Evolutionary conservation across 2,888 invertebrate species (phyloP), one percentile per base, ranked within the genome.

Genomic region (Dusona sp.): DNA sequence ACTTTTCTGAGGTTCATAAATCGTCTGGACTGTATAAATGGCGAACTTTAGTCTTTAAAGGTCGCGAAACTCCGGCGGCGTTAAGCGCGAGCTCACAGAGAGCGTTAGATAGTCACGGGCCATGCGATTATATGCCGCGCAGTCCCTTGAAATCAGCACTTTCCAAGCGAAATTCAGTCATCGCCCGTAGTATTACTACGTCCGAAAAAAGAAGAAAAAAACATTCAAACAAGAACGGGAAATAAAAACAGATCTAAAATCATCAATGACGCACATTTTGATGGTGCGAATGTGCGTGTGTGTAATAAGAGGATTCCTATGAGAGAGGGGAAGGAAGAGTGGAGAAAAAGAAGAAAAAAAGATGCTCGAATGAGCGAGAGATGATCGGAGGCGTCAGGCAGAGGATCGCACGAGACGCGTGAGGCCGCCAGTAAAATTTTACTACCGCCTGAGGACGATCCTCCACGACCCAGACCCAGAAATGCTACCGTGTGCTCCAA

Each of bases 11-110:
- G 88, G 89, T 90, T 89, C 88, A 91, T 92, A 92, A 92, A 91
- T 92, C 90, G 90, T 91, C 91, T 89, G 89, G 88, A 91, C 90
- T 91, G 91, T 92, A 93, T 92, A 92, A 72, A 51, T 89, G 91
- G 92, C 91, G 93, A 93, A 93, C 93, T 93, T 93, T 93, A 92
- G 90, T 92, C 92, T 92, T 92, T 91, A 94, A 92, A 93, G 93
- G 93, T 93, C 93, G 91, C 88, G 91, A 90, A 90, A 91, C 91
- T 91, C 89, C 79, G 86, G 68, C 83, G 86, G 88, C 89, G 86
- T 73, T 70, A 54, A 77, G 45, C 75, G 42, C 75, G 61, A 74
- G 64, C 45, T 64, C 16, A n/a, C 51, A 54, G 29, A 36, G 64
- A 42, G 57, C 57, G 54, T 42, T 75, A 73, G 82, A 88, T 85